A percentile compares a stretch with the other conserved stretches of the same genome.
phyloP scores from a whole-genome alignment of 2,888 invertebrate genomes.

The Cotesia congregata region DNA sequence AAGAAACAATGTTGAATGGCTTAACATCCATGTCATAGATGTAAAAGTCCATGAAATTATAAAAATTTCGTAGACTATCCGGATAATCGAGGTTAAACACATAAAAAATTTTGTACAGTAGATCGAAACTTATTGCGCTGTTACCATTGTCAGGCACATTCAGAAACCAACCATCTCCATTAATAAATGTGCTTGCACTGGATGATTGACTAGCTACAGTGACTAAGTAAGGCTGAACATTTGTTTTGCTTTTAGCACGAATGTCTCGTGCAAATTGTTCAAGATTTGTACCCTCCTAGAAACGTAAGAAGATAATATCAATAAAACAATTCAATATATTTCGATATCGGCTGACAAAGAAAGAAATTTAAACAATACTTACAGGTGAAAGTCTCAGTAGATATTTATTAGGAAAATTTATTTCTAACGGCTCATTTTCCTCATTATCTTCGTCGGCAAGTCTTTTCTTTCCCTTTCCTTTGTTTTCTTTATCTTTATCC shows the following conservation, averaged over 20 bases:
- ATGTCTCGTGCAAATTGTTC: background rate
- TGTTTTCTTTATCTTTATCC: background rate
- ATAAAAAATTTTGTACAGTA: background rate
- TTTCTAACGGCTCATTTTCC: background rate
- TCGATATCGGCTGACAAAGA: too few species aligned
- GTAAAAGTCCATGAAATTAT: slow-evolving; percentile 14
- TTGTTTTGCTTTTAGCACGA: background rate
- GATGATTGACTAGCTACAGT: background rate
- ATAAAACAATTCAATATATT: too few species aligned
- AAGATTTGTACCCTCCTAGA: background rate
- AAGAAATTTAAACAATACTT: background rate
- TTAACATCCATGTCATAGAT: background rate
- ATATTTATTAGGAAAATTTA: background rate
- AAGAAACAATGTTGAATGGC: background rate
- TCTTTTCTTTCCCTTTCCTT: background rate
- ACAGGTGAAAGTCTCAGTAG: slow-evolving; percentile 1
- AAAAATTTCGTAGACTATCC: background rate
- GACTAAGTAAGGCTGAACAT: background rate
- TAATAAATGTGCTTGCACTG: background rate
- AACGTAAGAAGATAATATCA: background rate
- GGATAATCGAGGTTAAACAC: background rate
- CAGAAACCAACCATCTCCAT: background rate
- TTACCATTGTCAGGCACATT: background rate
- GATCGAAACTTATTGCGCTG: background rate
- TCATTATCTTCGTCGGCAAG: background rate